A percentile compares a stretch with the other conserved stretches of the same genome.
These are phyloP conservation scores for Drosophila tripunctata DNA, from an alignment of 2,888 invertebrate genomes.

Conservation along the genomic window DNA sequence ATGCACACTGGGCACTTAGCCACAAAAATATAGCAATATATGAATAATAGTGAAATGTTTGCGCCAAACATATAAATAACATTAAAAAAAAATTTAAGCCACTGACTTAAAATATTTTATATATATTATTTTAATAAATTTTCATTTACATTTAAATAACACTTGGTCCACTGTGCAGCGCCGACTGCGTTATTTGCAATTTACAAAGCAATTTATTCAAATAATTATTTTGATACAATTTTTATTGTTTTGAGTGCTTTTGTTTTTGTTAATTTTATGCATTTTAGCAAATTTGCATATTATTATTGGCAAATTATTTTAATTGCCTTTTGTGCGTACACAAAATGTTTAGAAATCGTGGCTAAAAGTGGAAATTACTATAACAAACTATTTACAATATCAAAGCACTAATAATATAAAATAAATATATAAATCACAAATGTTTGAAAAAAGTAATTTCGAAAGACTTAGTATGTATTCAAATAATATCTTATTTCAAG, in stretches of 20 bases:
- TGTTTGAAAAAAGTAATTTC: too few relatives aligned
- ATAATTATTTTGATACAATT: conserved; percentile 66
- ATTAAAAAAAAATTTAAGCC: not conserved
- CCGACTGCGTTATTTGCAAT: conserved; percentile 29
- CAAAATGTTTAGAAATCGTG: conserved; percentile 21
- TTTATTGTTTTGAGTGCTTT: conserved; percentile 23
- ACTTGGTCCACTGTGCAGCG: conserved; percentile 1
- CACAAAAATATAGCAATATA: not conserved
- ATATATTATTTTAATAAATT: not conserved
- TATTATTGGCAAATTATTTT: conserved; percentile 62
- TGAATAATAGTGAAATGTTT: not conserved
- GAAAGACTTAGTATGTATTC: too few relatives aligned
- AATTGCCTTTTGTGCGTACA: conserved; percentile 57
- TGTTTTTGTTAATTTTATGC: conserved; percentile 34
- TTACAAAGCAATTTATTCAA: conserved; percentile 61
- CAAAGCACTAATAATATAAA: too few relatives aligned
- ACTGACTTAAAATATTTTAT: not conserved
- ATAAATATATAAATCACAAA: too few relatives aligned
- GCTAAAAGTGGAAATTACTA: not conserved
- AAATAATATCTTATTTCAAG: too few relatives aligned
- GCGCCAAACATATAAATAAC: too few relatives aligned
- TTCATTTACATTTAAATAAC: not conserved
- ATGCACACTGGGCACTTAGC: not conserved
- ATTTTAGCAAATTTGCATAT: conserved; percentile 61
- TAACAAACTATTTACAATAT: too few relatives aligned